Evolutionary conservation across 2,797 vertebrate genomes (phyloP).

Genomic region (Dendrocincla tyrannina): DNA sequence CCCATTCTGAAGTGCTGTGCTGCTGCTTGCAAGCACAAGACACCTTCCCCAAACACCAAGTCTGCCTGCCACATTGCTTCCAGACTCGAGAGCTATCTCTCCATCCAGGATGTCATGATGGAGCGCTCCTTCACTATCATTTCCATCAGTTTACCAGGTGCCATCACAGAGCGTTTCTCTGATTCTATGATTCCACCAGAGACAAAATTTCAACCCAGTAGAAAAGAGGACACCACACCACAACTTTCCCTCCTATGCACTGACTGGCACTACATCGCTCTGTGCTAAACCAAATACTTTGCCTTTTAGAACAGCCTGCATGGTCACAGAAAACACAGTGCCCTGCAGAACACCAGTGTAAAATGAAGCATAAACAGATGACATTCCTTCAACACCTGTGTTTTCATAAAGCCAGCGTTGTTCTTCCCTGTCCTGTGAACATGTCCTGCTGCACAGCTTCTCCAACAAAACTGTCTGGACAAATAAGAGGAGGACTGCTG

Average conservation of each 20-base stretch:
- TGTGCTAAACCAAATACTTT: neutral
- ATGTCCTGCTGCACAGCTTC: neutral
- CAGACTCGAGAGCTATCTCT: neutral
- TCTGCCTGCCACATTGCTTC: fast-evolving
- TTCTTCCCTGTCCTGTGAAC: neutral
- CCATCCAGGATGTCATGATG: neutral
- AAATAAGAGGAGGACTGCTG: neutral
- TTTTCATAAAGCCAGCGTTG: neutral
- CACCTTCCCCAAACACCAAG: neutral
- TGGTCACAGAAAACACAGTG: neutral
- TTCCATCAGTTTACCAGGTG: neutral
- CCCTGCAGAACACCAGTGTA: neutral
- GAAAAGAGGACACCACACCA: neutral
- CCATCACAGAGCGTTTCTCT: neutral
- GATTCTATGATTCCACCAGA: neutral
- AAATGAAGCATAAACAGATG: neutral
- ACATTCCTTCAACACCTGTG: neutral
- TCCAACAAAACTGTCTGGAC: neutral
- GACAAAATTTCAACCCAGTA: neutral
- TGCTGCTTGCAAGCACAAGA: neutral
- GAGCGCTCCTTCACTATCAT: neutral
- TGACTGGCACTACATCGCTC: neutral
- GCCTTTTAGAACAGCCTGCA: neutral
- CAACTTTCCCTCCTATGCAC: neutral
- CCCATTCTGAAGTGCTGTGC: neutral